Base-by-base conservation (phyloP, 2,888 invertebrate species). In the Cataglyphis altisquamis region DNA sequence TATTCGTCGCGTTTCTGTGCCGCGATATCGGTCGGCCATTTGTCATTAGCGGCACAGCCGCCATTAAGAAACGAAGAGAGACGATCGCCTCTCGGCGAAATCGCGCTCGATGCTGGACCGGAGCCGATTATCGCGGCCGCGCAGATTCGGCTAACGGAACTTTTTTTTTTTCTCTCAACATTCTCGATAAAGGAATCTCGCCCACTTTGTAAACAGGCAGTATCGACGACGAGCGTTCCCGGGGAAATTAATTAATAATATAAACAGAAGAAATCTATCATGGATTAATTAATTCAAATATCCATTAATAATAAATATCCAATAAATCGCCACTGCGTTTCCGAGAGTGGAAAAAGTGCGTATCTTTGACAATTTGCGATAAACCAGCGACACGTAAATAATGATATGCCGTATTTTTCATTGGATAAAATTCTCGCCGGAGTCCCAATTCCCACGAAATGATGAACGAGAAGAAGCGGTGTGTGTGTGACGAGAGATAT, bases 41-140 rank as follows among this genome's bases (percentile, higher is more conserved):
- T 84, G 89, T 88, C 88, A 89, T 86, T 78, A 84, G 60, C 62
- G 9, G 29, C 21, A 85, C 39, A 66, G 83, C 41, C 45, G 78
- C 89, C 88, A 88, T 88, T 86, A 77, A 89, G 85, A 87, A 29
- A 25, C n/a, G 80, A 52, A n/a, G 18, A 72, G 75, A 66, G 80
- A 88, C 87, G 85, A 87, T 88, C 87, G 88, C 81, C 68, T 82
- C 78, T 55, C 87, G 84, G 78, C 80, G 73, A 88, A 82, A 83
- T 81, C 83, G 78, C 78, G 70, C 73, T 80, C 78, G 82, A 57
- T 72, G 63, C 62, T 73, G 48, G 45, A 62, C 62, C 75, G 48
- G 45, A 62, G 75, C 32, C 52, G 62, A 73, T 63, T 75, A 81
- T 80, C 78, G n/a, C 12, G 25, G 36, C 70, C 25, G 68, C 45